Base-by-base conservation (phyloP, 2,113 vertebrate species). In the Naja naja region DNA sequence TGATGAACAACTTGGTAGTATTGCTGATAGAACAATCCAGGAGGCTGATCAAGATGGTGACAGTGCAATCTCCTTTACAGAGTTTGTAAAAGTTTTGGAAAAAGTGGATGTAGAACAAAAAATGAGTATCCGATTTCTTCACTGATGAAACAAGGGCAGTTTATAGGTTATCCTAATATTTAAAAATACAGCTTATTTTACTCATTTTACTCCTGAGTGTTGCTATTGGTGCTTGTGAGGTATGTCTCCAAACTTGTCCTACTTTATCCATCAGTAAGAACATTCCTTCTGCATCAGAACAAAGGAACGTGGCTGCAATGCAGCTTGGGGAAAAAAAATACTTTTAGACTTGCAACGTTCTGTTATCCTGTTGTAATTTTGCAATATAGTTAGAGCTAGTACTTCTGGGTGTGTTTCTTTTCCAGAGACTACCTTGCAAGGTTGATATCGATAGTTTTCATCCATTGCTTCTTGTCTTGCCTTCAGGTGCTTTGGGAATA, bases 51-150 rank as follows among this genome's bases (percentile, higher is more conserved):
- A 99, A 20, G 98, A 99, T 39, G 99, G 99, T 86, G 99, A 99
- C 64, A 98, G 98, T 89, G 98, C 98, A 91, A 99, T 99, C 95
- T 99, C 99, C 89, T 99, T 99, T 96, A 98, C 97, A 89, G 99
- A 99, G 94, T 99, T 99, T 97, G 98, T 99, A 85, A 99, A 99
- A 98, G 99, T 98, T 92, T 97, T 99, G 97, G 99, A 99, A 97
- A 99, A 99, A 93, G 99, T 99, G 96, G 99, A 99, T 18, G 99
- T 99, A 96, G 99, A 99, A 96, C 99, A 99, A 98, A 99, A 99
- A 97, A 99, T 99, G 99, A 99, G 99, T 97, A 99, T 99, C 96
- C 98, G 99, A 94, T 99, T 99, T 98, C 98, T 99, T 97, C 99
- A 99, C 97, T 99, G 96, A 98, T 96, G 96, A 95, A 97, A 95